Evolutionary conservation across 1,140 invertebrate species (phyloP), one percentile per base, ranked within the genome.

Genomic region (Sycobia sp.): DNA sequence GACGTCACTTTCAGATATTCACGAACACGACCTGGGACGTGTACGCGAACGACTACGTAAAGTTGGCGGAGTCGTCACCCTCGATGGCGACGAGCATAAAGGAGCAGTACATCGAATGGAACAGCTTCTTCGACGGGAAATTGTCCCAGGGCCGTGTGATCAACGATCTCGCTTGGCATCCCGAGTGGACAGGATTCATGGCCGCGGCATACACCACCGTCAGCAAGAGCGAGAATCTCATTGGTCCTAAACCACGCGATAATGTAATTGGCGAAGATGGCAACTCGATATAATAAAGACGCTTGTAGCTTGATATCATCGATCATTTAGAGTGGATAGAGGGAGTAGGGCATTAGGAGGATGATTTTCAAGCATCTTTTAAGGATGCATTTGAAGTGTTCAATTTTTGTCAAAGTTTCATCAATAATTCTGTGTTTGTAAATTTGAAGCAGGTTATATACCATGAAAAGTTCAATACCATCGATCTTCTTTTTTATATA

Each of bases 141-240:
- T 76, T 83, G 14, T 83, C 77, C 41, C 84, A 83, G 72, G 82
- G 85, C 59, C 88, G 87, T 73, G 86, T 85, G 69, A 86, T 92
- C 51, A 85, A 86, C n/a, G 82, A 84, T 67, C 80, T 84, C 9
- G 80, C 81, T 44, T 92, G 90, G 87, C 89, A 91, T 81, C 88
- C 87, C 1, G 83, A 85, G 68, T 84, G 85, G 79, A 84, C 86
- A 2, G 89, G 89, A 1, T 81, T 89, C 8, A 80, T 88, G 3
- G 87, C 85, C 0, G 83, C 87, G 20, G 82, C 86, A 41, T 91
- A 91, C 69, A 56, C 51, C 0, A 79, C 85, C 67, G 75, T 74
- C 22, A 66, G 58, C n/a, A 76, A 78, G 64, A 62, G 68, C 46
- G 71, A 77, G 23, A 51, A 67, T 62, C 51, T 76, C 16, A 36